Evolutionary conservation across 2,113 vertebrate species (phyloP), one percentile per base, ranked within the genome.

Genomic region (Procapra przewalskii): DNA sequence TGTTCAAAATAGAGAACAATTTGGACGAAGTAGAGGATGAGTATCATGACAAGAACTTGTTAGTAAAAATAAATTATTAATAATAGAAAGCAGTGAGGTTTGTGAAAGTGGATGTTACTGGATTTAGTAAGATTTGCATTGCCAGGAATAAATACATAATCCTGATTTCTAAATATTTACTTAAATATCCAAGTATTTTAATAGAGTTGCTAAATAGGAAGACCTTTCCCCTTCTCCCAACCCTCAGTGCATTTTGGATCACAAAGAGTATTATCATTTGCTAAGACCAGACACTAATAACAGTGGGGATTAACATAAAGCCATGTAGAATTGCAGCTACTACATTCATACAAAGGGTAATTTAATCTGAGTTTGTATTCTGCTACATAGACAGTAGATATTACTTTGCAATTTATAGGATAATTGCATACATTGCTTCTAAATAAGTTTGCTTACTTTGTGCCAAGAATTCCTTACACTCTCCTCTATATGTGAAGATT

Each of bases 381-480:
- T 97, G 45, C 83, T 97, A 54, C 67, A 77, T 75, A 97, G 97
- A 97, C 67, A 95, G 86, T 86, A 98, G 97, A 97, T 67, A 95
- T 97, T 98, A 97, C 89, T 98, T 97, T 55, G 81, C 27, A 64
- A 96, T 98, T 98, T 98, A 25, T 88, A 84, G 77, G 79, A 40
- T 98, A 98, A 97, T 98, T 98, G 83, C 92, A 85, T 95, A 60
- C 43, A 86, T 84, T 88, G 11, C 62, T 98, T 96, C 90, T 95
- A 95, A 98, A 98, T 59, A 96, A 95, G 48, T 98, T 92, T 98
- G 91, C 89, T 97, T 97, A 87, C 97, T 98, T 86, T 97, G 11
- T 89, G 94, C 92, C 36, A 92, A 64, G 97, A 95, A 11, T 90
- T 27, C 67, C 84, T 97, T 97, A 45, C 16, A 87, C 83, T 96